Percentiles rank a stretch among this genome's conserved stretches.
These are phyloP conservation scores for Pogonomyrmex barbatus DNA, from an alignment of 1,140 invertebrate species.

Conservation along the genomic window DNA sequence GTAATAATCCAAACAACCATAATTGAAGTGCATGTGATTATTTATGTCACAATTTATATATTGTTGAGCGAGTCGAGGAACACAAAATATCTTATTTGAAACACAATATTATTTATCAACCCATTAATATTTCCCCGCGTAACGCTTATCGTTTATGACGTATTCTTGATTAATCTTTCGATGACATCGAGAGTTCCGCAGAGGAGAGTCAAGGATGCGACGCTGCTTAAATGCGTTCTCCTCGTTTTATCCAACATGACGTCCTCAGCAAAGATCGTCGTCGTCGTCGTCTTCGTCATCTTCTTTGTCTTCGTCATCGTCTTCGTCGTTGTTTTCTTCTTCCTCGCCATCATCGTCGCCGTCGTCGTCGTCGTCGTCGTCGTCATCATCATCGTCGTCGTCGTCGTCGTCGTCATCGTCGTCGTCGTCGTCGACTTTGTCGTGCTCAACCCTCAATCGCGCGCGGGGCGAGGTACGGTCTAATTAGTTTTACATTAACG, in stretches of 20 bases:
- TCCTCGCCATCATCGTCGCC: not conserved
- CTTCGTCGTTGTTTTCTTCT: not conserved
- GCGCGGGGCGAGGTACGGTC: slow-evolving; percentile 38
- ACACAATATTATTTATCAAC: not conserved
- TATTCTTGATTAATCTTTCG: slow-evolving; percentile 29
- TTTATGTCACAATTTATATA: not conserved
- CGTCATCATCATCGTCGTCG: not conserved
- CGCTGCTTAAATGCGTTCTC: slow-evolving; percentile 11
- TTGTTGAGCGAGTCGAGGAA: not conserved
- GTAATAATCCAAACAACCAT: slow-evolving; percentile 3
- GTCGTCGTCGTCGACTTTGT: slow-evolving; percentile 1
- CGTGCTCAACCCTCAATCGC: slow-evolving; percentile 12
- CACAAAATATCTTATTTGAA: not conserved
- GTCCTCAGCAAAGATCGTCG: slow-evolving; percentile 1
- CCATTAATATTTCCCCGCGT: not conserved
- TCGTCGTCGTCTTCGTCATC: not conserved
- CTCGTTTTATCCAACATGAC: slow-evolving; percentile 1
- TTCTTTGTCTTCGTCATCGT: not conserved
- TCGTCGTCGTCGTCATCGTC: slow-evolving; percentile 9
- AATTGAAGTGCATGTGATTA: not conserved
- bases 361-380: not conserved
- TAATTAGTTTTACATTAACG: slow-evolving; percentile 75
- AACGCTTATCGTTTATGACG: not conserved
- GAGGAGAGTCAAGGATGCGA: not conserved
- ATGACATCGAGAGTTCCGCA: not conserved